These are phyloP conservation scores for Cichladusa arquata DNA, from an alignment of 2,113 vertebrate genomes.

Conservation along the genomic window DNA sequence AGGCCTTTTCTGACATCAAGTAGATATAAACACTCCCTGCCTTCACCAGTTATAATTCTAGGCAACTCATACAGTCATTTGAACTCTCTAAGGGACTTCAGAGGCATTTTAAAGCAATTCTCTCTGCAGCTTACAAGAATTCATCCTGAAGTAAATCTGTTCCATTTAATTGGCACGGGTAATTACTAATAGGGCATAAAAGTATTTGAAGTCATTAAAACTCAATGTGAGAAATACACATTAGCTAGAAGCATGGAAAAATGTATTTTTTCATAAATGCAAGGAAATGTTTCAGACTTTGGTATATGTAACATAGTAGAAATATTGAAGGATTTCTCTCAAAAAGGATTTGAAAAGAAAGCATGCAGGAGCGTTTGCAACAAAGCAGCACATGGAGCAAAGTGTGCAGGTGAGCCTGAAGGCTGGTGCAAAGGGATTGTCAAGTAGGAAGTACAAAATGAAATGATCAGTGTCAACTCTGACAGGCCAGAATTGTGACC, in stretches of 20 bases:
- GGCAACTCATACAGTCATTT: neutral
- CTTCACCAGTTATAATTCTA: neutral
- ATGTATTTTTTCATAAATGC: neutral
- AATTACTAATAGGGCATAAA: neutral
- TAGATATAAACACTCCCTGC: neutral
- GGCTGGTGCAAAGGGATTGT: neutral
- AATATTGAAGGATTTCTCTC: neutral
- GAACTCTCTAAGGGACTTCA: neutral
- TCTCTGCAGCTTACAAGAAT: neutral
- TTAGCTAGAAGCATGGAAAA: neutral
- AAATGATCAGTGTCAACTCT: neutral
- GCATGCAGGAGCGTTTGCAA: neutral
- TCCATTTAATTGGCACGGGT: neutral
- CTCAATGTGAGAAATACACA: neutral
- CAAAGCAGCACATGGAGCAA: neutral
- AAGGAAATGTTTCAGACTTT: neutral
- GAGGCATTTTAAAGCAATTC: neutral
- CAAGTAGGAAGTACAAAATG: neutral
- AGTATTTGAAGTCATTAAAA: conserved; percentile 31
- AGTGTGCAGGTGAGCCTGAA: neutral
- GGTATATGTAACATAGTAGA: neutral
- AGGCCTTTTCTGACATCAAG: neutral
- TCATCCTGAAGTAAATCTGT: neutral
- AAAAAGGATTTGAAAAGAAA: neutral
- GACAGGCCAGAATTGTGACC: conserved; percentile 10